Percentiles rank a stretch among this genome's conserved stretches.
These are phyloP conservation scores for Trogon surrucura DNA, from an alignment of 2,113 vertebrate species.

Conservation along the genomic window DNA sequence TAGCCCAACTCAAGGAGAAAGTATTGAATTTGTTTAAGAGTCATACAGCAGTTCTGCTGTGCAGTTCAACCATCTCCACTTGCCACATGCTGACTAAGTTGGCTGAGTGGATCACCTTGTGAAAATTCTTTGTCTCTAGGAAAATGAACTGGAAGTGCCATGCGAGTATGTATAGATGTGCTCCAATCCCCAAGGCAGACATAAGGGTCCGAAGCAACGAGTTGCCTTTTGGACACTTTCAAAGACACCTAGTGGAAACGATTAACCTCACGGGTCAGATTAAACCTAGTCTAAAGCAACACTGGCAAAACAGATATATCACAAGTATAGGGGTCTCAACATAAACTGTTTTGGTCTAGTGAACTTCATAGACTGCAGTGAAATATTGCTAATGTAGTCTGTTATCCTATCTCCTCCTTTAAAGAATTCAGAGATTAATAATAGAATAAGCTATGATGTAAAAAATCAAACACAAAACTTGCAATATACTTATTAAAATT, in stretches of 20 bases:
- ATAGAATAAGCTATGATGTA: background rate
- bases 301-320: background rate
- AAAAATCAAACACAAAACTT: background rate
- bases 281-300: background rate
- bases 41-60: background rate
- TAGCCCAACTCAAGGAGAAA: background rate
- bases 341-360: background rate
- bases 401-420: background rate
- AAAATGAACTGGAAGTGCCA: background rate
- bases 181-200: background rate
- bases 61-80: too few relatives aligned
- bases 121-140: background rate
- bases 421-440: background rate
- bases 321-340: background rate
- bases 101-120: background rate
- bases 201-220: background rate
- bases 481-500: background rate
- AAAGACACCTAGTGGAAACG: background rate
- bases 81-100: background rate
- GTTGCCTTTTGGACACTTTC: background rate
- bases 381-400: background rate
- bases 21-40: background rate
- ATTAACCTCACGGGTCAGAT: background rate
- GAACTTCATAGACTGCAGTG: background rate
- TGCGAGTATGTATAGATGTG: accelerated